Conservation (phyloP, 2,888 invertebrate genomes). For the Psylliodes chrysocephalus region DNA sequence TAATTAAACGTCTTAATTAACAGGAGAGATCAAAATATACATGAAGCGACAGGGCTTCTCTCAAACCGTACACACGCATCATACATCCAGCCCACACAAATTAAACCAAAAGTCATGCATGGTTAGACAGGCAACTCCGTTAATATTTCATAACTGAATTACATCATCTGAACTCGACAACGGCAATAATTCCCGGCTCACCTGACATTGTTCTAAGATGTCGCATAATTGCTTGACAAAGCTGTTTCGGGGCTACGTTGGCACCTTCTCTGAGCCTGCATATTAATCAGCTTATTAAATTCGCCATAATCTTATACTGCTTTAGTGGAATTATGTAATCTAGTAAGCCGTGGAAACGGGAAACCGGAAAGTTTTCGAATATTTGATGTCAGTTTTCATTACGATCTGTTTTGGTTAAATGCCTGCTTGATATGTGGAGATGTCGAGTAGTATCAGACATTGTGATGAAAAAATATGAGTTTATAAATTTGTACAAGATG, state of each 20-base stretch:
- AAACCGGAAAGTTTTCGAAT: slow-evolving; percentile 25
- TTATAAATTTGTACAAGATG: too few species aligned
- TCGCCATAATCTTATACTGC: slow-evolving; percentile 55
- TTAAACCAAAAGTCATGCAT: slow-evolving; percentile 37
- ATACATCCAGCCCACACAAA: slow-evolving; percentile 1
- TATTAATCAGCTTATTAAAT: slow-evolving; percentile 61
- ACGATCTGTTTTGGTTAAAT: neutral
- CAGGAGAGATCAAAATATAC: slow-evolving; percentile 4
- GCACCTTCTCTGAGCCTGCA: slow-evolving; percentile 55
- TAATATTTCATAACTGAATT: slow-evolving; percentile 62
- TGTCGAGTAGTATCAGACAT: too few species aligned
- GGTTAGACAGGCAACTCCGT: slow-evolving; percentile 49
- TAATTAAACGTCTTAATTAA: slow-evolving; percentile 20
- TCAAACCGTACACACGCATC: slow-evolving; percentile 5
- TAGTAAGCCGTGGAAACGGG: slow-evolving; percentile 33
- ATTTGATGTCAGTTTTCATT: slow-evolving; percentile 31
- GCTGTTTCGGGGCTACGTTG: slow-evolving; percentile 54
- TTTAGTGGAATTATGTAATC: slow-evolving; percentile 52
- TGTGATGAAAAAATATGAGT: too few species aligned
- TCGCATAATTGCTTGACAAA: slow-evolving; percentile 61
- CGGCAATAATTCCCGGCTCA: slow-evolving; percentile 50
- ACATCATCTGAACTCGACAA: slow-evolving; percentile 53
- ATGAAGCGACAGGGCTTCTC: neutral
- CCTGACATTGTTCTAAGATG: slow-evolving; percentile 62
- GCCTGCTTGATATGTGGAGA: neutral